These are phyloP conservation scores for Hylaea fasciaria DNA, from an alignment of 2,888 invertebrate species.

Conservation along the genomic window DNA sequence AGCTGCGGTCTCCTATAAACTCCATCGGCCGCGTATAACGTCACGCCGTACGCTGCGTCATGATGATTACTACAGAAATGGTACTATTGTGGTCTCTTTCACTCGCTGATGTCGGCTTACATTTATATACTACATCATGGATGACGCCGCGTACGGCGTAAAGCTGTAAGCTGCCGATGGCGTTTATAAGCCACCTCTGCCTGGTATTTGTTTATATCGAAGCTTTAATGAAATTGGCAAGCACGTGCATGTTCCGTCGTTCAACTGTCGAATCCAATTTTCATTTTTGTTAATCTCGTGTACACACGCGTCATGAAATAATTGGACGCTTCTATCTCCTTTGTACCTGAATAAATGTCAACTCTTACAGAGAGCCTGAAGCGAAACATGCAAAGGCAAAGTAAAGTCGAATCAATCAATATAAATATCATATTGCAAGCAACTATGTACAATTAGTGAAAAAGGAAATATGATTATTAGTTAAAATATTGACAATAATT, in stretches of 20 bases:
- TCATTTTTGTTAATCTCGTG: slow-evolving; percentile 44
- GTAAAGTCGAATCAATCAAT: slow-evolving; percentile 44
- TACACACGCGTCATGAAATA: slow-evolving; percentile 45
- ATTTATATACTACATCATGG: too few species aligned
- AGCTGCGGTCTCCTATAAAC: too few species aligned
- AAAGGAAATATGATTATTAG: slow-evolving; percentile 46
- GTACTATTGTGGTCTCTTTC: too few species aligned
- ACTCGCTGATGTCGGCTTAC: too few species aligned
- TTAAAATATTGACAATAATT: slow-evolving; percentile 19
- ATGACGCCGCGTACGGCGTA: too few species aligned
- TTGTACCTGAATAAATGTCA: slow-evolving; percentile 28
- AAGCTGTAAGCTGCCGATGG: too few species aligned
- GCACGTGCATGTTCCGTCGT: slow-evolving; percentile 61
- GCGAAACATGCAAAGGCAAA: slow-evolving; percentile 65
- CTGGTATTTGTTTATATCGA: slow-evolving; percentile 56
- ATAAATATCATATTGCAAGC: slow-evolving; percentile 62
- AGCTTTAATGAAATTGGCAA: slow-evolving; percentile 61
- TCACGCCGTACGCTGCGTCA: too few species aligned
- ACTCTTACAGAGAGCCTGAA: slow-evolving; percentile 42
- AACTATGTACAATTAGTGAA: slow-evolving; percentile 61
- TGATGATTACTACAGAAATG: too few species aligned
- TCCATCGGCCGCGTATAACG: too few species aligned
- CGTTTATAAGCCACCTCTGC: too few species aligned
- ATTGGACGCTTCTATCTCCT: slow-evolving; percentile 34
- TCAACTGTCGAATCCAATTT: slow-evolving; percentile 49